Evolutionary conservation across 2,113 vertebrate species (phyloP).

Genomic region (Haemorhous mexicanus): DNA sequence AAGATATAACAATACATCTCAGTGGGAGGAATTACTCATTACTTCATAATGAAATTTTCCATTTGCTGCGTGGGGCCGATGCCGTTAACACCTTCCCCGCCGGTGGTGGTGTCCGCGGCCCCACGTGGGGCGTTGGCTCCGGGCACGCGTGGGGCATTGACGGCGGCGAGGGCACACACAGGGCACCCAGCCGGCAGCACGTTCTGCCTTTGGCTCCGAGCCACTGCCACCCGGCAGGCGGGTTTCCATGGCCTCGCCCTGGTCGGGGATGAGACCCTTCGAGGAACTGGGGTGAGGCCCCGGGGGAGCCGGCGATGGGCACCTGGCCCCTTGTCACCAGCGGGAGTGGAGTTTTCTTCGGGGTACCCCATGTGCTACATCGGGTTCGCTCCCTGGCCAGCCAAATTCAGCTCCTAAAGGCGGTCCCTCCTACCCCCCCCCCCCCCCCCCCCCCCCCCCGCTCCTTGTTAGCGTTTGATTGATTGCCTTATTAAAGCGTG

Average conservation of each 20-base stretch:
- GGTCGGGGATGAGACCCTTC: neutral
- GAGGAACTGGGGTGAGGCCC: neutral
- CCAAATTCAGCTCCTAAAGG: constrained; percentile 36
- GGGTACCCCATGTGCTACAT: neutral
- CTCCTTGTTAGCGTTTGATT: constrained; percentile 86
- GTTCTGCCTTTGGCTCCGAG: neutral
- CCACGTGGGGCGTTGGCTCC: neutral
- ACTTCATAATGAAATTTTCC: constrained; percentile 81
- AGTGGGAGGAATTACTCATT: constrained; percentile 79
- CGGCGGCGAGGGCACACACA: neutral
- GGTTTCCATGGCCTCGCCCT: neutral
- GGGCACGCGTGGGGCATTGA: neutral
- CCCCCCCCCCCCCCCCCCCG: neutral
- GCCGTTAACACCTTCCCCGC: constrained; percentile 13
- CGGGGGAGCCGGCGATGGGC: neutral
- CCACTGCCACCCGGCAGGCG: neutral
- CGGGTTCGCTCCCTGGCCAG: constrained; percentile 24
- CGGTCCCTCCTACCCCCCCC: constrained; percentile 7
- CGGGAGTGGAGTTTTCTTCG: neutral
- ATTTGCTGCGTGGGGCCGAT: constrained; percentile 65
- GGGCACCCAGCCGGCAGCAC: neutral
- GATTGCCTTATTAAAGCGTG: constrained; percentile 99
- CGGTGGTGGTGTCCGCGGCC: neutral
- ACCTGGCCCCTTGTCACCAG: neutral
- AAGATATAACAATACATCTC: constrained; percentile 82